These are phyloP conservation scores for Deilephila elpenor DNA, from an alignment of 2,888 invertebrate genomes.

Conservation along the genomic window DNA sequence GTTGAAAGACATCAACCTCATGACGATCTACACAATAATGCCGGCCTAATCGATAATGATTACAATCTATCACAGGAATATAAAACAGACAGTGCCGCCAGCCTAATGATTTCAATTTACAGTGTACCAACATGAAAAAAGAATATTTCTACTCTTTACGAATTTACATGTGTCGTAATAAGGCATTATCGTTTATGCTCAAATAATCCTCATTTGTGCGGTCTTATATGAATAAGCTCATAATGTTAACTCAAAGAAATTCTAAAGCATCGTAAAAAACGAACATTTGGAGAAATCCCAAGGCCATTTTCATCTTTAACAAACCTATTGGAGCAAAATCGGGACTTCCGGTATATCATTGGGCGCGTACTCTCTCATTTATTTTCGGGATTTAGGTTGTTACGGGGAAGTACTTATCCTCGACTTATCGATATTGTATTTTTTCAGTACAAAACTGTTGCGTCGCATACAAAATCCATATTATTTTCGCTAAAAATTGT, in stretches of 20 bases:
- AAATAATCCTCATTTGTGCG: not conserved
- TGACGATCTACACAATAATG: no score
- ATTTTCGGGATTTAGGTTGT: constrained; percentile 30
- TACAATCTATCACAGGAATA: no score
- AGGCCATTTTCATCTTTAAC: constrained; percentile 30
- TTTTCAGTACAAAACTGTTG: not conserved
- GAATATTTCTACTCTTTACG: no score
- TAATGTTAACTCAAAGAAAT: constrained; percentile 13
- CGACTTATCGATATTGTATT: constrained; percentile 11
- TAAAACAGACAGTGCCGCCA: no score
- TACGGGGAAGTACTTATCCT: constrained; percentile 11
- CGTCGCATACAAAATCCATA: no score
- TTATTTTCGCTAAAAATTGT: not conserved
- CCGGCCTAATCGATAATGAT: no score
- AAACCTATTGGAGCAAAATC: constrained; percentile 29
- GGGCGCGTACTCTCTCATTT: constrained; percentile 30
- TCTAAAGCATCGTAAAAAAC: not conserved
- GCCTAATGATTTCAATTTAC: no score
- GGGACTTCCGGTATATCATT: constrained; percentile 29
- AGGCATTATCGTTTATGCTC: not conserved
- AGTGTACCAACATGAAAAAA: no score
- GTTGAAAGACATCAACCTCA: no score
- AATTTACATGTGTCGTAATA: not conserved
- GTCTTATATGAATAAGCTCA: not conserved
- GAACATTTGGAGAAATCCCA: constrained; percentile 22